Percentiles rank a stretch among this genome's conserved stretches.
Evolutionary conservation across 2,888 invertebrate species (phyloP).

Genomic region (Eristalis pertinax): DNA sequence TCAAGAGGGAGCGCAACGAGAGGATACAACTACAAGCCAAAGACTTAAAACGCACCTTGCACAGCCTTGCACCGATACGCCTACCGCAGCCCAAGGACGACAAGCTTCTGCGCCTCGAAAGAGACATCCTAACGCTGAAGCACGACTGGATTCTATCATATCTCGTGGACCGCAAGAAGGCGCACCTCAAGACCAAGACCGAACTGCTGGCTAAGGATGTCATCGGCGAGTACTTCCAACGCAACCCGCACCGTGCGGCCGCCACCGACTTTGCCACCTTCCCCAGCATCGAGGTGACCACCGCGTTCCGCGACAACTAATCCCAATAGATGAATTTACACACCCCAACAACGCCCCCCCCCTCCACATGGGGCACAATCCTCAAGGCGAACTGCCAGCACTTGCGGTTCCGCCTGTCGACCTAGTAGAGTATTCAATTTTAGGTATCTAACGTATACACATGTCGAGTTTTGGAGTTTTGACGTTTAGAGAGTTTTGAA

Average conservation of each 20-base stretch:
- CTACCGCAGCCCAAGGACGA: slow-evolving; percentile 79
- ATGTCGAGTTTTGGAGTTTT: neutral
- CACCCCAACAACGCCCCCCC: too few species aligned
- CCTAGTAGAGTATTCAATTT: neutral
- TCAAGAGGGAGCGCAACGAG: slow-evolving; percentile 83
- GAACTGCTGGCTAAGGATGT: slow-evolving; percentile 77
- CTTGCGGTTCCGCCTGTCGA: neutral
- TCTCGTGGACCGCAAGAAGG: slow-evolving; percentile 74
- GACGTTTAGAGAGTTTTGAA: neutral
- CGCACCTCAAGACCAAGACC: slow-evolving; percentile 39
- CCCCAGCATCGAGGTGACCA: slow-evolving; percentile 74
- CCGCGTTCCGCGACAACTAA: slow-evolving; percentile 64
- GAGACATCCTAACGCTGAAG: slow-evolving; percentile 74
- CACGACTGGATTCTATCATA: slow-evolving; percentile 77
- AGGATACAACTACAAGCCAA: slow-evolving; percentile 83
- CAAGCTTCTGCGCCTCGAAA: slow-evolving; percentile 78
- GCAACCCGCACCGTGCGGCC: slow-evolving; percentile 79
- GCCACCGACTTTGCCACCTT: slow-evolving; percentile 79
- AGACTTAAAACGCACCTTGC: slow-evolving; percentile 82
- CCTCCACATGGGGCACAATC: neutral
- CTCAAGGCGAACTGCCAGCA: neutral
- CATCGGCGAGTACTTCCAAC: slow-evolving; percentile 78
- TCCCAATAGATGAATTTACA: slow-evolving; percentile 8
- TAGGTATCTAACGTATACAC: neutral
- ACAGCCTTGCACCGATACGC: slow-evolving; percentile 82